A percentile compares a stretch with the other conserved stretches of the same genome.
Conservation (phyloP, 2,888 invertebrate species). For the Anticlea derivata region DNA sequence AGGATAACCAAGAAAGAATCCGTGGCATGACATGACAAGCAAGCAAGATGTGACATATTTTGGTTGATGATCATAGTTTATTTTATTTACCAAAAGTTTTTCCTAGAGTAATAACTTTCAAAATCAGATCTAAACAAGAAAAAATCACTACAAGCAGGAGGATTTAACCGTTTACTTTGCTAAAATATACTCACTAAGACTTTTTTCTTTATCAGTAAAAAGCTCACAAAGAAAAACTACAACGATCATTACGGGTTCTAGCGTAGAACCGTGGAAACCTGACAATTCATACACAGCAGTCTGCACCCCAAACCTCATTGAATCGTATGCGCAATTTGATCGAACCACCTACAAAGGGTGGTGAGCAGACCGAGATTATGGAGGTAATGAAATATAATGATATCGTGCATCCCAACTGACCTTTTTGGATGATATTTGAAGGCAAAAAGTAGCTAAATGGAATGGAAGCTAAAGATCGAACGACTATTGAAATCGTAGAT, state of each 20-base stretch:
- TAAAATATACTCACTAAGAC: not conserved
- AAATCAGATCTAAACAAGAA: too few species aligned
- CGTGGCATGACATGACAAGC: too few species aligned
- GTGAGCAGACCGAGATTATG: constrained; percentile 51
- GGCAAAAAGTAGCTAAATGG: constrained; percentile 30
- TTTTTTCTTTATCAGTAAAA: not conserved
- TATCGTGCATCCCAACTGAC: constrained; percentile 45
- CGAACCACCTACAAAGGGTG: constrained; percentile 43
- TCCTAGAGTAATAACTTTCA: too few species aligned
- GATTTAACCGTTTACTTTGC: not conserved
- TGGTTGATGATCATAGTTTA: too few species aligned
- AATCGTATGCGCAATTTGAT: constrained; percentile 66
- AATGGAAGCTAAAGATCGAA: constrained; percentile 29
- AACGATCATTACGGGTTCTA: not conserved
- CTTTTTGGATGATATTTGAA: constrained; percentile 37
- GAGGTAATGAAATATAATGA: constrained; percentile 60
- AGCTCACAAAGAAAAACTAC: not conserved
- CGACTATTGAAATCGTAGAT: constrained; percentile 16
- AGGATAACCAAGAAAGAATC: too few species aligned
- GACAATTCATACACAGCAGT: constrained; percentile 37
- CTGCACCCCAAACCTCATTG: constrained; percentile 61
- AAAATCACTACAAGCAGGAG: too few species aligned
- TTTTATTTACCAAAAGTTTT: too few species aligned
- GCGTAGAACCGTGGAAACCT: constrained; percentile 5
- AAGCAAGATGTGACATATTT: too few species aligned